Evolutionary conservation across 2,888 invertebrate species (phyloP).

Genomic region (Chaitophorus viminalis): DNA sequence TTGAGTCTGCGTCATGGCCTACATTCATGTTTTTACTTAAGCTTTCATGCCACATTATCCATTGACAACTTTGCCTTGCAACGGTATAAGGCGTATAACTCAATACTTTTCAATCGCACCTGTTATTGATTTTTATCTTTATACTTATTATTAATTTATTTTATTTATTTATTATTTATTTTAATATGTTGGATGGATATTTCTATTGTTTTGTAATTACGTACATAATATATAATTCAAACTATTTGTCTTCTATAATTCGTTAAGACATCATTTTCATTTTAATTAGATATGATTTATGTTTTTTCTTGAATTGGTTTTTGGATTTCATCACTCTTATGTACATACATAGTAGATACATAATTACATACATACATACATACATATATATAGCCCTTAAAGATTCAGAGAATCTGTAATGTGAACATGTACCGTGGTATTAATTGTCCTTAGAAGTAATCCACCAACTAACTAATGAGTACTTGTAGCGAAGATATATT

Average conservation of each 20-base stretch:
- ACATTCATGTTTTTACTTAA: slow-evolving; percentile 48
- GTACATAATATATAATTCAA: too few relatives aligned
- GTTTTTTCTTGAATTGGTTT: neutral
- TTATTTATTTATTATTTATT: neutral
- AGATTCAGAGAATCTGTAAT: too few relatives aligned
- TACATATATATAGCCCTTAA: too few relatives aligned
- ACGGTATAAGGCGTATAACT: neutral
- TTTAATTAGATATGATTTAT: neutral
- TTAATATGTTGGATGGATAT: neutral
- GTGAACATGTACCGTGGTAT: neutral
- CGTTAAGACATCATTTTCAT: neutral
- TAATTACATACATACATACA: too few relatives aligned
- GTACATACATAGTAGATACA: too few relatives aligned
- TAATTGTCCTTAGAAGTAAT: neutral
- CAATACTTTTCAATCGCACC: slow-evolving; percentile 30
- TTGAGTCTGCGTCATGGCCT: slow-evolving; percentile 60
- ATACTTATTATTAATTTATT: neutral
- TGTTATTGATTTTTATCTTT: slow-evolving; percentile 13
- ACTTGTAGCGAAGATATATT: slow-evolving; percentile 41
- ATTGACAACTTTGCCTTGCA: slow-evolving; percentile 46
- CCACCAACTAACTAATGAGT: slow-evolving; percentile 7
- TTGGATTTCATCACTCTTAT: neutral
- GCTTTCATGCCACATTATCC: slow-evolving; percentile 26
- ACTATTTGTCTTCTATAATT: neutral
- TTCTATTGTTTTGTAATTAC: too few relatives aligned